Conservation (phyloP, 2,113 vertebrate species). For the Lota lota region DNA sequence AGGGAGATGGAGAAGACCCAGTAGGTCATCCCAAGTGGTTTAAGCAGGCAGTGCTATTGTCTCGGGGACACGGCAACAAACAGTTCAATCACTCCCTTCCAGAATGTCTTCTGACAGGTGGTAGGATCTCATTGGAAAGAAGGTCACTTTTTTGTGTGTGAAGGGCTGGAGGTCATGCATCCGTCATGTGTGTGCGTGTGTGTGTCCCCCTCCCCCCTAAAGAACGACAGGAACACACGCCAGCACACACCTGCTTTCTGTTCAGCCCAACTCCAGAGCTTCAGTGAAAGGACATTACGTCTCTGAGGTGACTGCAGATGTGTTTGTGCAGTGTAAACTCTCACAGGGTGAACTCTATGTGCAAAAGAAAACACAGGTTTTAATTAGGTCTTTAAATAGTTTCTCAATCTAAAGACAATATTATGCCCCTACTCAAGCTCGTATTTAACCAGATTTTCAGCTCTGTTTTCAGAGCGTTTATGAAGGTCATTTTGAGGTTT, state of each 20-base stretch:
- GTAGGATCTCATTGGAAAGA: slow-evolving; percentile 51
- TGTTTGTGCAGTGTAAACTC: slow-evolving; percentile 7
- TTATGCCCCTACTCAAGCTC: slow-evolving; percentile 44
- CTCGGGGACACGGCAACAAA: slow-evolving; percentile 54
- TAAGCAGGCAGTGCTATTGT: slow-evolving; percentile 46
- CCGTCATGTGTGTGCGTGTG: slow-evolving; percentile 52
- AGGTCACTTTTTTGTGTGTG: slow-evolving; percentile 57
- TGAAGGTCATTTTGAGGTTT: slow-evolving; percentile 44
- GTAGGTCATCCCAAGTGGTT: slow-evolving; percentile 42
- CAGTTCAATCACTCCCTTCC: slow-evolving; percentile 62
- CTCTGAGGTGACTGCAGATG: slow-evolving; percentile 5
- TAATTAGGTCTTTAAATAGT: slow-evolving; percentile 21
- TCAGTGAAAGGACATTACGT: slow-evolving; percentile 17
- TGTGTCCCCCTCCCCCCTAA: slow-evolving; percentile 5
- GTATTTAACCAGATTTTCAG: slow-evolving; percentile 37
- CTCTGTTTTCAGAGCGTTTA: slow-evolving; percentile 44
- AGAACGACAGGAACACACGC: slow-evolving; percentile 34
- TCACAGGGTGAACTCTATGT: slow-evolving; percentile 32
- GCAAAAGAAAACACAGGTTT: slow-evolving; percentile 14
- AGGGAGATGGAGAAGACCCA: slow-evolving; percentile 26
- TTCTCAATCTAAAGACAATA: slow-evolving; percentile 19
- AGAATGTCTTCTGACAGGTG: slow-evolving; percentile 54
- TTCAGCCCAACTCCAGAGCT: slow-evolving; percentile 19
- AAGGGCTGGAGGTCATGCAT: slow-evolving; percentile 59
- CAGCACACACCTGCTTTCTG: slow-evolving; percentile 52